Conservation (phyloP, 2,113 vertebrate species). For the Callospermophilus lateralis region DNA sequence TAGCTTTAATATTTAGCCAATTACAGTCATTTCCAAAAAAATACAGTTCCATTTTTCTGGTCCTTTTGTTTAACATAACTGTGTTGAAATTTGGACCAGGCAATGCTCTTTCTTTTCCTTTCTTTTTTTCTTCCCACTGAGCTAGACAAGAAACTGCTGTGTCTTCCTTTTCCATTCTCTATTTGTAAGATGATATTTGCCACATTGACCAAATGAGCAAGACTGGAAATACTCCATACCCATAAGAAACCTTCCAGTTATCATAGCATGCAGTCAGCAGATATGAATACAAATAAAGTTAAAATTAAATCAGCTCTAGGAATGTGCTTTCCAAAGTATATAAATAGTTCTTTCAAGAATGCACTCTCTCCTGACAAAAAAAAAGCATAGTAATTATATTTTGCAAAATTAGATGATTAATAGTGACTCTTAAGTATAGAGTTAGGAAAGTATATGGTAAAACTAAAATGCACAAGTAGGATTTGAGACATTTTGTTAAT, state of each 20-base stretch:
- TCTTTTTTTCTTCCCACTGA: background rate
- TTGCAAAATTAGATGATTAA: background rate
- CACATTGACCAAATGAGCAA: background rate
- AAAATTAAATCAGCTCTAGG: conserved; percentile 65
- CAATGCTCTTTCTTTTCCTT: background rate
- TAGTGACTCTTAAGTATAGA: background rate
- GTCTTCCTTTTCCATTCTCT: conserved; percentile 46
- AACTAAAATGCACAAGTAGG: background rate
- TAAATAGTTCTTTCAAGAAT: conserved; percentile 44
- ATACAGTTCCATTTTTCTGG: conserved; percentile 41
- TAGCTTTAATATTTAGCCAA: conserved; percentile 1
- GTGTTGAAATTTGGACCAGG: background rate
- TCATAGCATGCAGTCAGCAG: conserved; percentile 37
- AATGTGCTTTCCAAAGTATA: conserved; percentile 52
- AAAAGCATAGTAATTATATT: background rate
- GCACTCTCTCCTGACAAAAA: background rate
- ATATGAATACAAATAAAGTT: conserved; percentile 63
- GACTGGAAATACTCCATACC: background rate
- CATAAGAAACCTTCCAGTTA: conserved; percentile 47
- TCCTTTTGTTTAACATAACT: conserved; percentile 58
- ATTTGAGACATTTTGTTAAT: background rate
- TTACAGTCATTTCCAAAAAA: conserved; percentile 32
- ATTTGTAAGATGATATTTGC: conserved; percentile 55
- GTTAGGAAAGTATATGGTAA: background rate
- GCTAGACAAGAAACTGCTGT: conserved; percentile 60